Base-by-base conservation (phyloP, 2,888 invertebrate genomes). In the Dusona sp. region DNA sequence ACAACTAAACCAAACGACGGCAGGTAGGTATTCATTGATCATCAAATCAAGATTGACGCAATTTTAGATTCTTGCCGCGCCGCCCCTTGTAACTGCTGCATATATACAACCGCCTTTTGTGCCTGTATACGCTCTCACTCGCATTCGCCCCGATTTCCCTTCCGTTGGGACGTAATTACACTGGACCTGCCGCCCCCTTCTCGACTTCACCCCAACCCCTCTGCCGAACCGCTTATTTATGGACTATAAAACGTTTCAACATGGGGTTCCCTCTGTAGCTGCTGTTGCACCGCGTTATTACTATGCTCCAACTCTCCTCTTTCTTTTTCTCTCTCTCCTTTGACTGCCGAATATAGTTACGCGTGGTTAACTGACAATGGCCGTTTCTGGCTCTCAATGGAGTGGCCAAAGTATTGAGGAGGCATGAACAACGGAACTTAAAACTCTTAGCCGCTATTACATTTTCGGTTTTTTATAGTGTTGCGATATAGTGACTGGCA, bases 171-270 rank as follows among this genome's bases (percentile, higher is more conserved):
- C 72, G 85, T 85, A 87, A 87, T 87, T 83, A 87, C 80, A 65
- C 61, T n/a, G 79, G 45, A 45, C 74, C 48, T 65, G 51, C 67
- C 16, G 42, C 65, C 45, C 33, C 48, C 65, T 78, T 70, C 29
- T 57, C 54, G 11, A 38, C 67, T 51, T 36, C 67, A 79, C 75
- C 68, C 38, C 80, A 51, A 68, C 67, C 83, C 65, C 73, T 67
- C 33, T 29, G 54, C 83, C 74, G 67, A 87, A 84, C 87, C 83
- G 78, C 83, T 85, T 83, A 85, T 85, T 87, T 85, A 85, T 87
- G 83, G 77, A 85, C 83, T 85, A 83, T 85, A 81, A 87, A 85
- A 85, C 70, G 79, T 85, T 87, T 81, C 48, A 75, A 83, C 85
- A 80, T 80, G 77, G 79, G 42, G 11, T 36, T 57, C 67, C 25